Percentiles rank a stretch among this genome's conserved stretches.
Evolutionary conservation across 2,797 vertebrate genomes (phyloP).

Genomic region (Rhynchonycteris naso): DNA sequence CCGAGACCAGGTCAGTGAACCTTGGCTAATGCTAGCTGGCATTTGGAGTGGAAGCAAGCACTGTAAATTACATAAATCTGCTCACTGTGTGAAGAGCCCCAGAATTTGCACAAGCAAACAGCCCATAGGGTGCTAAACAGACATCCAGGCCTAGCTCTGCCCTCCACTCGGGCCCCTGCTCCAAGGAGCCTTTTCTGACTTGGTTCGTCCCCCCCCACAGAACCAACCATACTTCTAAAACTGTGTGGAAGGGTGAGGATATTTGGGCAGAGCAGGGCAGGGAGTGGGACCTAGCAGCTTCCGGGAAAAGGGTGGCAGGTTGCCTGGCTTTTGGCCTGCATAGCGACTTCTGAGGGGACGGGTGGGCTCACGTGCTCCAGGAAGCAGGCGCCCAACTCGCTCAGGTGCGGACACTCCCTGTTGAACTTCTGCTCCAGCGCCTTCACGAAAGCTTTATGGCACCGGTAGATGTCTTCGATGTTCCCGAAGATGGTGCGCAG

Average conservation of each 20-base stretch:
- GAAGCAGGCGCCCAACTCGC: conserved; percentile 97
- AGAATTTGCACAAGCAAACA: background rate
- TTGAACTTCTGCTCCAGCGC: conserved; percentile 95
- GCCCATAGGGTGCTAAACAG: background rate
- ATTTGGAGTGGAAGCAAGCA: background rate
- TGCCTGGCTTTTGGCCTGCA: too few species aligned
- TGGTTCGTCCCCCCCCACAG: background rate
- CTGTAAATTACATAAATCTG: background rate
- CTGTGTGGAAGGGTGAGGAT: background rate
- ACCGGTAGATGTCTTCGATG: conserved; percentile 97
- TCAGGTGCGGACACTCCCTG: conserved; percentile 94
- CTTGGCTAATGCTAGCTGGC: background rate
- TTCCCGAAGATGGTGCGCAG: conserved; percentile 96
- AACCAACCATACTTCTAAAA: background rate
- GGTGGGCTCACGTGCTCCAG: conserved; percentile 92
- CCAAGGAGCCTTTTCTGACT: background rate
- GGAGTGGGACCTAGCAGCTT: background rate
- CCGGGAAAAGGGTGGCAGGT: background rate
- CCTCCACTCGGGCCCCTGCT: background rate
- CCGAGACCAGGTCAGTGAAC: too few species aligned
- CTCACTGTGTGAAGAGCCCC: background rate
- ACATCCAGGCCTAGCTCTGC: background rate
- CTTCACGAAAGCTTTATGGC: conserved; percentile 95
- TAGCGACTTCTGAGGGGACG: background rate
- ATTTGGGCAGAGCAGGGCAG: background rate